Evolutionary conservation across 2,888 invertebrate species (phyloP).

Genomic region (Heliconius cydno): DNA sequence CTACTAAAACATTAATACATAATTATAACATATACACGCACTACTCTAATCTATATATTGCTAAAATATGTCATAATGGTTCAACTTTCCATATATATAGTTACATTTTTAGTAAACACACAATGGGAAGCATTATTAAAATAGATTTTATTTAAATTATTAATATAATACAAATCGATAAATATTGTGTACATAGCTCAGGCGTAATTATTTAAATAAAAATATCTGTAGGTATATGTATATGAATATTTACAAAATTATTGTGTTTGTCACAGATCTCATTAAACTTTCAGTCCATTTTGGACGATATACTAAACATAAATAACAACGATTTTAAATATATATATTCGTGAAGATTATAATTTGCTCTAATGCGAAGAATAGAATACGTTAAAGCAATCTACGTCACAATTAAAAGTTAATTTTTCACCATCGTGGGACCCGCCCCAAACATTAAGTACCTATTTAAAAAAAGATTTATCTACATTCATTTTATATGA

Average conservation of each 20-base stretch:
- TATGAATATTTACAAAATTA: constrained; percentile 73
- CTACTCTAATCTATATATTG: constrained; percentile 1
- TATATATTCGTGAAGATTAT: constrained; percentile 6
- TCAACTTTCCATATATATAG: not conserved
- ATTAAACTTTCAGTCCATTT: constrained; percentile 66
- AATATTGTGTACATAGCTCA: constrained; percentile 51
- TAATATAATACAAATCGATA: constrained; percentile 35
- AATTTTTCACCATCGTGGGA: constrained; percentile 25
- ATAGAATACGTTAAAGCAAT: constrained; percentile 13
- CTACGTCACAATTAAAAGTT: constrained; percentile 9
- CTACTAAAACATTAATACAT: not conserved
- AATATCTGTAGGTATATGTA: constrained; percentile 37
- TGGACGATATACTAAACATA: constrained; percentile 53
- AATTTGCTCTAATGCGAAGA: not conserved
- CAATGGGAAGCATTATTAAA: not conserved
- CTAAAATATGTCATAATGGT: not conserved
- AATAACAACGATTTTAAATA: not conserved
- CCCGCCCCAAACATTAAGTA: constrained; percentile 35
- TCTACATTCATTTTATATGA: not conserved
- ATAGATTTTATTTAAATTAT: not conserved
- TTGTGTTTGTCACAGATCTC: constrained; percentile 80
- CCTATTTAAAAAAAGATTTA: not conserved
- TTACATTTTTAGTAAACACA: not conserved
- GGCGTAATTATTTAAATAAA: constrained; percentile 37
- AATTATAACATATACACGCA: not conserved